Evolutionary conservation across 2,113 vertebrate species (phyloP), one percentile per base, ranked within the genome.

Genomic region (Ptilorrhoa leucosticta): DNA sequence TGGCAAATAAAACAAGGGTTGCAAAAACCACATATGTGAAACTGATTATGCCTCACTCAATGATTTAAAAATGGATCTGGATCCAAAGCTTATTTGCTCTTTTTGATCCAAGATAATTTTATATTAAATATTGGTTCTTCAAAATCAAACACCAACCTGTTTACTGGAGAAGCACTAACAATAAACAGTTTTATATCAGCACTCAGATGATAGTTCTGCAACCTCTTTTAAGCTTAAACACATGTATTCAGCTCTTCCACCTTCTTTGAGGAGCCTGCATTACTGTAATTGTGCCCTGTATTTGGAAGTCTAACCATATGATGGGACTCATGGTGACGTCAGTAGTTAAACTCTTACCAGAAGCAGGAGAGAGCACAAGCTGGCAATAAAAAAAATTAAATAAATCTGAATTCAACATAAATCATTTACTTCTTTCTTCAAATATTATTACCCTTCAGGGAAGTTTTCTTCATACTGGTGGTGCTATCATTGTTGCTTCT

Each of bases 21-120:
- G 13, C 8, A 51, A 18, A 54, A 83, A 26, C 2, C 21, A n/a
- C 33, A 4, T 4, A 13, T 0, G 5, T 20, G 3, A 64, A 58
- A 42, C 5, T 22, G 11, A 58, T 23, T 18, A 24, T 17, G 22
- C 48, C 35, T 73, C 63, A 19, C 13, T 60, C 10, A 19, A 31
- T 24, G 13, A 42, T 60, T 76, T 81, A 26, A 58, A 37, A 39
- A 15, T 23, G 18, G 18, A 14, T 24, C n/a, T 19, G n/a, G 4
- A 45, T 47, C 63, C 45, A 80, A 69, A 82, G 9, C 13, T 72
- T 6, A 10, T 11, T 69, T 37, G 4, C 18, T 23, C 6, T 58
- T 57, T 50, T 54, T 53, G 23, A 58, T 24, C 14, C 15, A 35
- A n/a, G 51, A 12, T 13, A 53, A 37, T 80, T 77, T 65, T 50